phyloP scores from a whole-genome alignment of 37 sponge, comb jelly and placozoan genomes.

The Hexactinellida sp. region DNA sequence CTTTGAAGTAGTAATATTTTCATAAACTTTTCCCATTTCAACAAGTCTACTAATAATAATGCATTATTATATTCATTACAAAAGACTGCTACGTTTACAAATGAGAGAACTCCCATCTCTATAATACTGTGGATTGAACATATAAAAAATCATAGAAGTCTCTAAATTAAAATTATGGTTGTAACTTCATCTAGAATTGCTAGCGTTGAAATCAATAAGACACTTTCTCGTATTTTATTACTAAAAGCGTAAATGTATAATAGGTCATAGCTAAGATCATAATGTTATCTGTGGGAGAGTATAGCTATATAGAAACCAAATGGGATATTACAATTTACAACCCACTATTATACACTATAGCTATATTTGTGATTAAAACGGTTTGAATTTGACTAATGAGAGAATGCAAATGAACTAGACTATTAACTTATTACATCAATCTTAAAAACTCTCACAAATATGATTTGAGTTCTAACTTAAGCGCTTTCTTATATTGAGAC shows the following conservation, averaged over 20 bases:
- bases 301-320: no score
- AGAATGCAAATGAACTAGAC: not conserved
- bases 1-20: not conserved
- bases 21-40: not conserved
- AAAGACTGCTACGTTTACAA: not conserved
- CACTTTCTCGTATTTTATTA: no score
- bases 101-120: not conserved
- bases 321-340: no score
- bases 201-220: not conserved
- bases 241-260: no score
- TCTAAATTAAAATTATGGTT: not conserved
- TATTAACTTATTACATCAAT: not conserved
- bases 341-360: no score
- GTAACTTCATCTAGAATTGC: not conserved
- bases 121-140: not conserved
- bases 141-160: not conserved
- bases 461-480: slow-evolving; percentile 43
- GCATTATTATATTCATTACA: not conserved
- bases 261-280: no score
- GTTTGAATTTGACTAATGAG: no score
- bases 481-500: slow-evolving; percentile 45
- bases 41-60: not conserved
- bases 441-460: not conserved
- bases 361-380: no score
- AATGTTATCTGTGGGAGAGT: no score